Evolutionary conservation across 2,797 vertebrate species (phyloP).

Genomic region (Paramormyrops hopkinsi): DNA sequence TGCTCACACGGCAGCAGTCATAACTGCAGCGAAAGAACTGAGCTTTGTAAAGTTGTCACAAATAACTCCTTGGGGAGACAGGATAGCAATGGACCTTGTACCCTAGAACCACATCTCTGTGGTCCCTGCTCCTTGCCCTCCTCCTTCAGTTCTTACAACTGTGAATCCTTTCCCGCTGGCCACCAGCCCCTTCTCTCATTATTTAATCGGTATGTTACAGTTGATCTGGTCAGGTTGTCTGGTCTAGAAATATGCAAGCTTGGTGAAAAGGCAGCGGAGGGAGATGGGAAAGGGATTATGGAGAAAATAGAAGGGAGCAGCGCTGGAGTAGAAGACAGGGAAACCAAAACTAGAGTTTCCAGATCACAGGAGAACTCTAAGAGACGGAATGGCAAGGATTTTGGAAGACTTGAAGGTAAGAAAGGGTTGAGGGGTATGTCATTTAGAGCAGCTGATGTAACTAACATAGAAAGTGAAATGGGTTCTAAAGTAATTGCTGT

Average conservation of each 20-base stretch:
- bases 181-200: slow-evolving; percentile 37
- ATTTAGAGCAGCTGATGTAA: slow-evolving; percentile 50
- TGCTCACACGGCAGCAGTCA: slow-evolving; percentile 15
- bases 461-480: slow-evolving; percentile 30
- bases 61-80: slow-evolving; percentile 36
- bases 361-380: slow-evolving; percentile 40
- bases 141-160: slow-evolving; percentile 29
- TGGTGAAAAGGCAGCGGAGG: slow-evolving; percentile 24
- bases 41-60: slow-evolving; percentile 28
- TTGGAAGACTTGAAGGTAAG: slow-evolving; percentile 45
- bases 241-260: slow-evolving; percentile 30
- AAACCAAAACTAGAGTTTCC: slow-evolving; percentile 35
- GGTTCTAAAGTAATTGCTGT: slow-evolving; percentile 21
- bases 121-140: slow-evolving; percentile 20
- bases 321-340: slow-evolving; percentile 29
- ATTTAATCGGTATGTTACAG: slow-evolving; percentile 61
- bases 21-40: slow-evolving; percentile 27
- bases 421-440: slow-evolving; percentile 57
- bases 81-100: slow-evolving; percentile 21
- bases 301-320: slow-evolving; percentile 25
- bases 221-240: slow-evolving; percentile 58
- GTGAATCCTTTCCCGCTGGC: slow-evolving; percentile 4
- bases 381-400: slow-evolving; percentile 38
- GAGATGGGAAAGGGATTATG: slow-evolving; percentile 26
- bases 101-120: background rate